Conservation (phyloP, 2,888 invertebrate species). For the Sepiola atlantica region DNA sequence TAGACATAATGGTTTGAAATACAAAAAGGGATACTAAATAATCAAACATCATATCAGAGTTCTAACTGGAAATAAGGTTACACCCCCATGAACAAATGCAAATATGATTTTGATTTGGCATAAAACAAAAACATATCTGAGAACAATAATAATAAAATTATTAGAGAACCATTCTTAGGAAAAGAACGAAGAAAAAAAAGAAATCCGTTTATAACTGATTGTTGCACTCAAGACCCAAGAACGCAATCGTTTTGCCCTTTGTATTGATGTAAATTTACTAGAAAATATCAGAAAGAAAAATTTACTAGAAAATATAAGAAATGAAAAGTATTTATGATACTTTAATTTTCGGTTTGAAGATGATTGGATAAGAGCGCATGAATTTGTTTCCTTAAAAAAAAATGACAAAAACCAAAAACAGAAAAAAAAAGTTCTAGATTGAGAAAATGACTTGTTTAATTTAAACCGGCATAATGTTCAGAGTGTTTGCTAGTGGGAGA, state of each 20-base stretch:
- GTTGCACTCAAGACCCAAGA: neutral
- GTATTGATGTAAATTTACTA: neutral
- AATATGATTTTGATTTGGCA: neutral
- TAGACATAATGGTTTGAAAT: neutral
- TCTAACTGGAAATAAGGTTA: neutral
- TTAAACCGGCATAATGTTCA: neutral
- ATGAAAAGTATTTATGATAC: neutral
- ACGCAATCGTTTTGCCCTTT: slow-evolving; percentile 20
- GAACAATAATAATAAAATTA: neutral
- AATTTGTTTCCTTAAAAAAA: neutral
- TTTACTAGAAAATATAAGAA: neutral
- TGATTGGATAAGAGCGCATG: neutral
- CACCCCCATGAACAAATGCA: neutral
- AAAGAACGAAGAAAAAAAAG: neutral
- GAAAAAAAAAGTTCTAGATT: neutral
- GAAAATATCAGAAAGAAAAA: neutral
- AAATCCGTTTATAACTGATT: neutral
- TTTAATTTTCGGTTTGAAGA: neutral
- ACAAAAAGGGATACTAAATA: neutral
- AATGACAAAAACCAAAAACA: neutral
- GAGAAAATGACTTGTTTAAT: neutral
- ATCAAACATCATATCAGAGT: neutral
- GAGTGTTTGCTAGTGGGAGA: no score
- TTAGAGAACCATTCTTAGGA: neutral
- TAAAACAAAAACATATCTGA: neutral